Evolutionary conservation across 2,797 vertebrate genomes (phyloP), one percentile per base, ranked within the genome.

Genomic region (Pantherophis vulpinus): DNA sequence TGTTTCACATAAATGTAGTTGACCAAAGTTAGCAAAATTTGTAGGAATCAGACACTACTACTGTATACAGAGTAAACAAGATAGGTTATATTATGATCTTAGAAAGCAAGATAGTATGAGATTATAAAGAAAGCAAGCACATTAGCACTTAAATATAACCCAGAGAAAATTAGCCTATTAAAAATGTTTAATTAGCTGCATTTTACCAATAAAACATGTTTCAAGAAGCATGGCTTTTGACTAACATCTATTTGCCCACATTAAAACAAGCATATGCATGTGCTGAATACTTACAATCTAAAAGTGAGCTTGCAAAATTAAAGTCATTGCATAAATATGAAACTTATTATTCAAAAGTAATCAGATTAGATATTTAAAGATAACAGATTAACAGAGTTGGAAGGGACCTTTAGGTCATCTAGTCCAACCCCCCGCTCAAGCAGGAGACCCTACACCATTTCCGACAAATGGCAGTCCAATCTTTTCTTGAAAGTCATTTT

Each of bases 141-240:
- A 56, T 94, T 83, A 93, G 88, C 8, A 58, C 0, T 1, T 23
- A 86, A 93, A 95, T 56, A 37, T 89, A 88, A 86, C 7, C 11
- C 18, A 89, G 4, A 91, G 86, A 5, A 92, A 90, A 92, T 91
- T 91, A 93, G 7, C 51, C 8, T 42, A 9, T 32, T 94, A 92
- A 87, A 25, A 94, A 91, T 59, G 0, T 20, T 93, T 93, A 90
- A 89, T 37, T 1, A 16, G 8, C 66, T 92, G 54, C 94, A 14
- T 61, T 95, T 89, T 87, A 88, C 5, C 25, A 92, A 91, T 90
- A 93, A 87, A 92, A 18, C 0, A 89, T 86, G 5, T 86, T 32
- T 90, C 0, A 25, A 94, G 37, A 18, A 61, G 63, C n/a, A 91
- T 0, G 56, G 16, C 18, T 93, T 93, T 94, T 93, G 32, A 23